phyloP scores from a whole-genome alignment of 1,140 invertebrate species.

The Chelonus insularis region DNA sequence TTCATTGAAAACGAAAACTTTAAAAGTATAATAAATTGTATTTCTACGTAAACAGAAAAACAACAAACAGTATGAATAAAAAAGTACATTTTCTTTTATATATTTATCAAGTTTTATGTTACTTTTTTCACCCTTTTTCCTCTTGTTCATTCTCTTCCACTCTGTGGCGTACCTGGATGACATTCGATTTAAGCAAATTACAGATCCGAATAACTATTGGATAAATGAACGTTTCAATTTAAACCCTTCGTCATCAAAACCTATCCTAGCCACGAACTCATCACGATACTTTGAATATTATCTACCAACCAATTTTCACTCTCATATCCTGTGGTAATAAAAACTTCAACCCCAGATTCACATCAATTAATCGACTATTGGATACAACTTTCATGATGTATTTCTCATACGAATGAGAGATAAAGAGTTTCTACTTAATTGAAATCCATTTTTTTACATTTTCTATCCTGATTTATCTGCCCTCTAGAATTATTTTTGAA shows the following conservation, averaged over 20 bases:
- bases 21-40: too few relatives aligned
- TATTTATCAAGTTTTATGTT: too few relatives aligned
- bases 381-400: neutral
- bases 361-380: neutral
- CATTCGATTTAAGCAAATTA: constrained; percentile 53
- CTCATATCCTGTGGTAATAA: neutral
- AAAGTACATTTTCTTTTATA: too few relatives aligned
- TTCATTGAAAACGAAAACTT: too few relatives aligned
- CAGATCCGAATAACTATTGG: constrained; percentile 34
- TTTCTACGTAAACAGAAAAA: too few relatives aligned
- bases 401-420: too few relatives aligned
- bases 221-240: constrained; percentile 24
- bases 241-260: constrained; percentile 14
- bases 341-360: constrained; percentile 7
- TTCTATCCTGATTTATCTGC: too few relatives aligned
- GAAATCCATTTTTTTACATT: too few relatives aligned
- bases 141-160: neutral
- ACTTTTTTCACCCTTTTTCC: too few relatives aligned
- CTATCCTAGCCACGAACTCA: constrained; percentile 1
- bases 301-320: constrained; percentile 8
- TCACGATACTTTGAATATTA: constrained; percentile 11
- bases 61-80: too few relatives aligned
- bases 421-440: too few relatives aligned
- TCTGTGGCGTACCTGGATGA: constrained; percentile 26
- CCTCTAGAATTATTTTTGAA: too few relatives aligned